These are phyloP conservation scores for Sarcophaga variegata DNA, from an alignment of 2,888 invertebrate species.

Conservation along the genomic window DNA sequence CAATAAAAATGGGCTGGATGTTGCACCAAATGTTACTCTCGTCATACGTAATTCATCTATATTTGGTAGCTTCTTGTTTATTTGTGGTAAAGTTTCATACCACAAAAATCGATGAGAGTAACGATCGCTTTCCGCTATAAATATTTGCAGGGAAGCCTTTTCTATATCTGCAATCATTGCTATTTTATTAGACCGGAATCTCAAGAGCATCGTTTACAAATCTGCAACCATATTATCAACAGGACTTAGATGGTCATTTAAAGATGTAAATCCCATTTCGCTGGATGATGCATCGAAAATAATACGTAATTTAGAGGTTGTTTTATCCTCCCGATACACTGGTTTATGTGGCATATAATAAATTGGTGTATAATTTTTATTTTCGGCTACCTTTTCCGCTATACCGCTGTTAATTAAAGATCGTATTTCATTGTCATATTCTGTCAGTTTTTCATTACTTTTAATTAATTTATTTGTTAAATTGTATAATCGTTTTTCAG, in stretches of 20 bases:
- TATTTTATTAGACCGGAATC: slow-evolving; percentile 8
- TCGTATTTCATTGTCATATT: slow-evolving; percentile 54
- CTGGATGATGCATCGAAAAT: slow-evolving; percentile 57
- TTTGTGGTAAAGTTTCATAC: slow-evolving; percentile 34
- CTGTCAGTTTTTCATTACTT: slow-evolving; percentile 32
- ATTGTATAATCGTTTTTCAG: slow-evolving; percentile 7
- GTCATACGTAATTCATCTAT: too few relatives aligned
- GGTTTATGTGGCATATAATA: slow-evolving; percentile 60
- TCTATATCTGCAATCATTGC: slow-evolving; percentile 29
- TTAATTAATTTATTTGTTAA: slow-evolving; percentile 42
- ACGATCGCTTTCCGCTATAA: slow-evolving; percentile 10
- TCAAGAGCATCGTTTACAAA: slow-evolving; percentile 4
- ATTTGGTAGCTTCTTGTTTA: too few relatives aligned
- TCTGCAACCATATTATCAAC: slow-evolving; percentile 55
- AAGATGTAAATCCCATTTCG: slow-evolving; percentile 46
- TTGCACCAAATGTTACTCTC: too few relatives aligned
- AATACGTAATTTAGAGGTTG: slow-evolving; percentile 58
- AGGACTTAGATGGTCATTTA: slow-evolving; percentile 60
- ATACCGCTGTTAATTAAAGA: slow-evolving; percentile 5
- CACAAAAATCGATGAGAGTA: slow-evolving; percentile 66
- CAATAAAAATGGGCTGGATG: slow-evolving; percentile 61
- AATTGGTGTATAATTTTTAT: background rate
- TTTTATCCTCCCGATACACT: slow-evolving; percentile 57
- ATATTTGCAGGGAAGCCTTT: background rate
- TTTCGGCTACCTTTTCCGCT: background rate